Evolutionary conservation across 2,797 vertebrate species (phyloP), one percentile per base, ranked within the genome.

Genomic region (Cryptoprocta ferox): DNA sequence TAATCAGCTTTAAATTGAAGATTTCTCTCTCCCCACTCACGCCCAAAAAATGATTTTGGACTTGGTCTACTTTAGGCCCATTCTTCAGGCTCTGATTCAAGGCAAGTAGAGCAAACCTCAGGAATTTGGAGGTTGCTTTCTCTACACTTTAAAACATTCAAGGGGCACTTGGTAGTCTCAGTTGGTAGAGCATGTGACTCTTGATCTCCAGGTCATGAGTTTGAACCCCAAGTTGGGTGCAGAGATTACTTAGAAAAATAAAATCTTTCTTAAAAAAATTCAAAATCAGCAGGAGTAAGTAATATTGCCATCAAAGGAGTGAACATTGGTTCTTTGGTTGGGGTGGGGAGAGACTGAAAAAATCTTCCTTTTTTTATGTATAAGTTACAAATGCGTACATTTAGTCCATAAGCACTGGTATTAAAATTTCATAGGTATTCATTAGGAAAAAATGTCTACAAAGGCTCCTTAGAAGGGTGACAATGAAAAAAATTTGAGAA

Each of bases 11-110:
- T 82, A 48, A 80, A 50, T 61, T 63, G 26, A 96, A 94, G 35
- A 89, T 78, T 89, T 84, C 12, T 94, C 78, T 79, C 86, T 94
- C 24, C 24, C 18, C 9, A 65, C 14, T 0, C 13, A 87, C 50
- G 39, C 35, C 26, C 42, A 83, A 24, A 88, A 91, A 93, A 56
- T 85, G 5, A 95, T 61, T 91, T 87, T 76, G 48, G 12, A 45
- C 73, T 85, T 93, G 42, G 12, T 78, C n/a, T 92, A 92, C 63
- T 84, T 81, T 83, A 83, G 30, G 21, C 3, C 45, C 48, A 78
- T 89, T 89, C 45, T 82, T 91, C 70, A 45, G 78, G 63, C 66
- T 96, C 37, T 63, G 8, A 66, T 84, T 71, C 24, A 83, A 88
- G 56, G 75, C 89, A 92, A 96, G 32, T 50, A 70, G 37, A 83